Conservation (phyloP, 2,113 vertebrate genomes). For the Oreochromis aureus region DNA sequence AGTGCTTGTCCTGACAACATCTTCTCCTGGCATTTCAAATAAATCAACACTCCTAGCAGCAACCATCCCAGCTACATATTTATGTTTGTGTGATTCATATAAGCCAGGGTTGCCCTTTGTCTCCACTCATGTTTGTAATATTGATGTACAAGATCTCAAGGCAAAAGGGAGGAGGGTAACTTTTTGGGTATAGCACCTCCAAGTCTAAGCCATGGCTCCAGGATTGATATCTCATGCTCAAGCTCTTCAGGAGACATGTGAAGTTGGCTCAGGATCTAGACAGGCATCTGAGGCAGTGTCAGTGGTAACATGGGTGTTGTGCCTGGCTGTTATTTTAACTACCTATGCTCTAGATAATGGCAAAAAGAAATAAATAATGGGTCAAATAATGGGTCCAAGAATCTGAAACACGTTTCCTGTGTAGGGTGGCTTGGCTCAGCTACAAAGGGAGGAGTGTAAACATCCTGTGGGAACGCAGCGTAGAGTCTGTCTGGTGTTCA, state of each 20-base stretch:
- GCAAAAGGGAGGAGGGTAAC: neutral
- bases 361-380: neutral
- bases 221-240: neutral
- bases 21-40: neutral
- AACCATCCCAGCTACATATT: neutral
- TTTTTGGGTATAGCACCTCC: neutral
- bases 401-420: neutral
- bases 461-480: neutral
- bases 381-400: neutral
- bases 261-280: neutral
- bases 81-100: neutral
- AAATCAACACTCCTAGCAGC: neutral
- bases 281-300: neutral
- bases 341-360: neutral
- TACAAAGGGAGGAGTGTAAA: neutral
- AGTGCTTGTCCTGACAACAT: neutral
- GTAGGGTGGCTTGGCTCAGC: neutral
- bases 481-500: neutral
- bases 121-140: neutral
- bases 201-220: neutral
- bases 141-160: neutral
- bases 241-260: neutral
- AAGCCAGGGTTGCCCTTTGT: neutral
- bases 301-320: neutral
- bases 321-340: neutral